phyloP scores from a whole-genome alignment of 2,113 vertebrate genomes.

The Blennius ocellaris region DNA sequence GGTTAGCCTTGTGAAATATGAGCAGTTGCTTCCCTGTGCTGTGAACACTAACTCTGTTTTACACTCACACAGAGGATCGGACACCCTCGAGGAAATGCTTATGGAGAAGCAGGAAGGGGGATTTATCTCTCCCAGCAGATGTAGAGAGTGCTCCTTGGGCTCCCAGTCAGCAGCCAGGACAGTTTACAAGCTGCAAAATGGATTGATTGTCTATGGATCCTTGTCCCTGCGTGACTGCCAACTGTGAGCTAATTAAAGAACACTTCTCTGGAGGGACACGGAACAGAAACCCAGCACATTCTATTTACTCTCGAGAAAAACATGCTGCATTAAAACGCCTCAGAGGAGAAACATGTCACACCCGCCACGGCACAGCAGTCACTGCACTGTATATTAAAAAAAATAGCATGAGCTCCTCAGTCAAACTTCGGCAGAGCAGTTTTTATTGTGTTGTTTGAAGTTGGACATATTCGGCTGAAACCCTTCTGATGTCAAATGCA shows the following conservation, averaged over 20 bases:
- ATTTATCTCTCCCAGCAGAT: constrained; percentile 74
- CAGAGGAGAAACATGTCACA: neutral
- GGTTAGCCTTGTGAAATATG: constrained; percentile 48
- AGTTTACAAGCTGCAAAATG: constrained; percentile 75
- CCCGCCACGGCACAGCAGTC: neutral
- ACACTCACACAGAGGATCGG: constrained; percentile 11
- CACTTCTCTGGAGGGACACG: constrained; percentile 50
- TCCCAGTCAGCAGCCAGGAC: constrained; percentile 67
- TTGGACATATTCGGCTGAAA: neutral
- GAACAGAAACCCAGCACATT: constrained; percentile 33
- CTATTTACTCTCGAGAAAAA: constrained; percentile 44
- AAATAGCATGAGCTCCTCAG: constrained; percentile 1
- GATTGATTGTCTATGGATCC: constrained; percentile 76
- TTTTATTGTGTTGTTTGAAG: constrained; percentile 1
- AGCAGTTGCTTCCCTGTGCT: constrained; percentile 1
- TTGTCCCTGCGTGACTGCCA: constrained; percentile 59
- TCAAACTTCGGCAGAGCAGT: neutral
- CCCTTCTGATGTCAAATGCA: neutral
- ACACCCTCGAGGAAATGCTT: constrained; percentile 22
- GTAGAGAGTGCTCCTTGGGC: constrained; percentile 45
- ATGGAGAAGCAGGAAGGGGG: constrained; percentile 27
- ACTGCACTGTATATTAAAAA: neutral
- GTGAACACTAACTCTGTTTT: constrained; percentile 8
- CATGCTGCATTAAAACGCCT: constrained; percentile 7
- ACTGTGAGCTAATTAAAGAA: constrained; percentile 78